Evolutionary conservation across 2,888 invertebrate genomes (phyloP).

Genomic region (Phragmatobia fuliginosa): DNA sequence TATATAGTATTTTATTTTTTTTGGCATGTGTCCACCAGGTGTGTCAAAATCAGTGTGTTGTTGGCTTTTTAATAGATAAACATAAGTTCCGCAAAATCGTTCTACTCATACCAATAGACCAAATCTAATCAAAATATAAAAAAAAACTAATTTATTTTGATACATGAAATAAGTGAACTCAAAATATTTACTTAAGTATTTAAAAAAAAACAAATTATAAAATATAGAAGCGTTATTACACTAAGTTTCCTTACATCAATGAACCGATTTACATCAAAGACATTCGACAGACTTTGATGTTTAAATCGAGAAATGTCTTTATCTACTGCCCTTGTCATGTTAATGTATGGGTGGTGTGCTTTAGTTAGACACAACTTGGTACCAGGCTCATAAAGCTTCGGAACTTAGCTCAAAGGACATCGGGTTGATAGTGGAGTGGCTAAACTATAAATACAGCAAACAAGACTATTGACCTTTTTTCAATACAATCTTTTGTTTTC

Average conservation of each 20-base stretch:
- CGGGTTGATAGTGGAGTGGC: constrained; percentile 41
- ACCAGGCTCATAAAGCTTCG: constrained; percentile 59
- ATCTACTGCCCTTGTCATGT: constrained; percentile 73
- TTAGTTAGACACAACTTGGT: constrained; percentile 62
- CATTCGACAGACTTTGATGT: constrained; percentile 79
- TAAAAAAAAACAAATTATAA: constrained; percentile 19
- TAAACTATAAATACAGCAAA: constrained; percentile 56
- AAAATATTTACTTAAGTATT: not conserved
- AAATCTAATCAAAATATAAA: not conserved
- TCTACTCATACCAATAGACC: not conserved
- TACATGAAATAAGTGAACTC: not conserved
- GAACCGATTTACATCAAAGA: constrained; percentile 79
- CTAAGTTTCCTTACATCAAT: constrained; percentile 76
- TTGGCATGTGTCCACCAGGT: not conserved
- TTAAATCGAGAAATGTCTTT: constrained; percentile 68
- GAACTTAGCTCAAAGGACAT: constrained; percentile 65
- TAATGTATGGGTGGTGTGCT: constrained; percentile 62
- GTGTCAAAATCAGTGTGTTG: not conserved
- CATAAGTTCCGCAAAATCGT: not conserved
- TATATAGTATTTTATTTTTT: not conserved
- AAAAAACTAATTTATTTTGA: not conserved
- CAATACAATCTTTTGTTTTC: constrained; percentile 13
- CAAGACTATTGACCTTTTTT: constrained; percentile 17
- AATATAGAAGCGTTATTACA: constrained; percentile 46
- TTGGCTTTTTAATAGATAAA: not conserved